Evolutionary conservation across 2,888 invertebrate genomes (phyloP), one percentile per base, ranked within the genome.

Genomic region (Icerya purchasi): DNA sequence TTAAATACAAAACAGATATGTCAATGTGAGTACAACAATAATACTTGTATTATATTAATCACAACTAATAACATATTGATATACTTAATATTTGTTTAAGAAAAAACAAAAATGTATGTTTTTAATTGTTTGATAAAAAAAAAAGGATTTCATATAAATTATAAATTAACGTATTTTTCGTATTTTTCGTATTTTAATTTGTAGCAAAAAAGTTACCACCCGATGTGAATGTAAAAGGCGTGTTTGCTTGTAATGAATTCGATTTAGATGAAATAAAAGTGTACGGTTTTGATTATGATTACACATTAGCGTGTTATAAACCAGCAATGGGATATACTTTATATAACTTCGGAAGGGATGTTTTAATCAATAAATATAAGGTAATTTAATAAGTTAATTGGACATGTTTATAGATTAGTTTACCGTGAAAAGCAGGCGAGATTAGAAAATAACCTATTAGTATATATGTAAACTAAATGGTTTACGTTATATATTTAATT

Each of bases 211-310:
- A 90, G 70, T 72, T 89, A 36, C 90, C 90, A 2, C 80, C 81
- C 68, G 85, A 90, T 76, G 90, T 91, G 1, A 86, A 90, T 69
- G 80, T 84, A 0, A 77, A 79, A 67, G 90, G 88, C 51, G 91
- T 97, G 1, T 97, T 94, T 75, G 92, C 93, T 14, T 96, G 94
- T 72, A 97, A 97, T 74, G 94, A 96, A 70, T 75, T 96, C 61
- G 86, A 93, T 71, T 75, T 97, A 58, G 79, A 84, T 64, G 87
- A 92, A 72, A 88, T 97, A 51, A 81, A 87, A 68, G 90, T 94
- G 1, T 94, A 93, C 76, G 91, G 97, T 51, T 97, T 97, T 75
- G 97, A 97, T 74, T 97, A 97, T 75, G 97, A 97, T 72, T 97
- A 97, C 72, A 97, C 97, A 0, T 72, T 97, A 67, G 96, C 96